Conservation (phyloP, 2,797 vertebrate genomes). For the Arctocebus calabarensis region DNA sequence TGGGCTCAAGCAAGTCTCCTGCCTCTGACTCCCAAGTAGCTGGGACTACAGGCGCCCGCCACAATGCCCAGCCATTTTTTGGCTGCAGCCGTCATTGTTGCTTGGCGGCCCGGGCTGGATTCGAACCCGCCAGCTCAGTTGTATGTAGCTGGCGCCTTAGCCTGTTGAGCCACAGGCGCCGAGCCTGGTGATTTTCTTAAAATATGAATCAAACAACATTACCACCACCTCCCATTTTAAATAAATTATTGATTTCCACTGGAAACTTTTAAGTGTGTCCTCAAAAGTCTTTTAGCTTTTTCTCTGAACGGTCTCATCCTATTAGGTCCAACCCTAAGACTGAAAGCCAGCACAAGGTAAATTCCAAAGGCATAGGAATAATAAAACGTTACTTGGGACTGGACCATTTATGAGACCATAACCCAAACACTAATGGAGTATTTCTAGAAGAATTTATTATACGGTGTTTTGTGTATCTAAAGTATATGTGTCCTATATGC, state of each 20-base stretch:
- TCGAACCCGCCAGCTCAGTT: too few relatives aligned
- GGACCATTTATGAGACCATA: background rate
- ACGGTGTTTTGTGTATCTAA: background rate
- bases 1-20: too few relatives aligned
- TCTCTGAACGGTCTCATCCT: background rate
- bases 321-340: background rate
- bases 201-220: background rate
- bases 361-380: background rate
- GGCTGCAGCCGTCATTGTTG: too few relatives aligned
- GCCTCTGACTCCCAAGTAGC: too few relatives aligned
- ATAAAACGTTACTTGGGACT: background rate
- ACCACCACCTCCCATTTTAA: background rate
- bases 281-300: background rate
- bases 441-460: background rate
- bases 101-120: too few relatives aligned
- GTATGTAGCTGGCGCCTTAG: too few relatives aligned
- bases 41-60: too few relatives aligned
- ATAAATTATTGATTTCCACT: background rate
- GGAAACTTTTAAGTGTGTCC: background rate
- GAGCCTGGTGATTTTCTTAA: background rate
- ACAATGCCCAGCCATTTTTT: too few relatives aligned
- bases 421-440: background rate
- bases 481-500: background rate
- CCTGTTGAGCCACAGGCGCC: too few relatives aligned
- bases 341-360: background rate